Conservation (phyloP, 1,140 invertebrate genomes). For the Apolygus lucorum region DNA sequence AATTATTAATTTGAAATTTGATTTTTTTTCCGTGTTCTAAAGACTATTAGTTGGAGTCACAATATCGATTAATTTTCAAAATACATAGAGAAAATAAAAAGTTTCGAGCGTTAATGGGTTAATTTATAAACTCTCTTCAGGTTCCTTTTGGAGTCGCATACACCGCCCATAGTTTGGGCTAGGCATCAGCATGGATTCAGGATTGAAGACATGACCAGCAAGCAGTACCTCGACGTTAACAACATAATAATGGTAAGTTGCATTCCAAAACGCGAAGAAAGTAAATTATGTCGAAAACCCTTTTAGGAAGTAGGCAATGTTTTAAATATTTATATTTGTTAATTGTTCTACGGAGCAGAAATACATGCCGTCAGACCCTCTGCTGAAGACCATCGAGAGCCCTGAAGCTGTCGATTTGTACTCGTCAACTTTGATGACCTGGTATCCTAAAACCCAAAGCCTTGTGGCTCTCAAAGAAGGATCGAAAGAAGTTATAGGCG, state of each 20-base stretch:
- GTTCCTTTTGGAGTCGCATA: background rate
- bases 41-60: too few species aligned
- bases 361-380: background rate
- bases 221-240: background rate
- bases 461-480: slow-evolving; percentile 4
- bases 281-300: background rate
- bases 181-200: background rate
- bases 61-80: too few species aligned
- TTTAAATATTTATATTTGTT: background rate
- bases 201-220: background rate
- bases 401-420: background rate
- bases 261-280: background rate
- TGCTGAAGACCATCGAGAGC: background rate
- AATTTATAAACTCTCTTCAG: background rate
- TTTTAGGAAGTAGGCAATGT: background rate
- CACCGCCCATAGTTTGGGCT: background rate
- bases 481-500: background rate
- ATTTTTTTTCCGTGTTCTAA: too few species aligned
- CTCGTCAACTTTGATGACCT: background rate
- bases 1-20: too few species aligned
- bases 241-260: background rate
- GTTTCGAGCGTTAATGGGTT: too few species aligned
- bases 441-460: background rate
- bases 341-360: background rate
- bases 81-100: too few species aligned